A percentile compares a stretch with the other conserved stretches of the same genome.
phyloP scores from a whole-genome alignment of 2,888 invertebrate genomes.

The Chalcis sispes region DNA sequence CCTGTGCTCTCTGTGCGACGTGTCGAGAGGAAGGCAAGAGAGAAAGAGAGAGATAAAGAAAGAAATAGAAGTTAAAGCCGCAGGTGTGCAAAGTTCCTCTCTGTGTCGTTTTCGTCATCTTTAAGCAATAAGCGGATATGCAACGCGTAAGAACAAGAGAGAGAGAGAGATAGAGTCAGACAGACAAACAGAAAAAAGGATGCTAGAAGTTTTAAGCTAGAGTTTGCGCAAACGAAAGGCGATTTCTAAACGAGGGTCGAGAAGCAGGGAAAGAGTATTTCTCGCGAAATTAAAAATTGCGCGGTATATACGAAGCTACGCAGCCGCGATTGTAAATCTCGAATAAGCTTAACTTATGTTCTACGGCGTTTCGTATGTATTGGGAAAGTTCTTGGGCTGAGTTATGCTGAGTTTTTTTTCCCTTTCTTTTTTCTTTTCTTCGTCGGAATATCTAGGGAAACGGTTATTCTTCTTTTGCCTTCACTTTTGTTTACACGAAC shows the following conservation, averaged over 20 bases:
- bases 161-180: slow-evolving; percentile 27
- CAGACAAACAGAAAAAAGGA: neutral
- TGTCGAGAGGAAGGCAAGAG: too few species aligned
- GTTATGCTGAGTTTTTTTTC: neutral
- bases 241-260: too few species aligned
- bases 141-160: slow-evolving; percentile 20
- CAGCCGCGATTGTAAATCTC: slow-evolving; percentile 56
- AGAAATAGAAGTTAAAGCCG: too few species aligned
- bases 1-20: neutral
- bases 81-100: slow-evolving; percentile 60
- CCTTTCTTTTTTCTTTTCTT: slow-evolving; percentile 6
- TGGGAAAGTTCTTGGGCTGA: slow-evolving; percentile 21
- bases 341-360: slow-evolving; percentile 53
- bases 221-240: neutral
- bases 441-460: neutral
- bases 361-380: slow-evolving; percentile 15
- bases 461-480: slow-evolving; percentile 9
- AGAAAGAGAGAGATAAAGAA: too few species aligned
- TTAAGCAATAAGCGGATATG: neutral
- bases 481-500: too few species aligned
- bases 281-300: slow-evolving; percentile 59
- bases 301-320: too few species aligned
- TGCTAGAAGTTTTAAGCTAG: slow-evolving; percentile 12
- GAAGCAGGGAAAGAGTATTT: too few species aligned
- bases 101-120: neutral